Percentiles rank a stretch among this genome's conserved stretches.
Evolutionary conservation across 2,888 invertebrate genomes (phyloP).

Genomic region (Rugalucina vietnamica): DNA sequence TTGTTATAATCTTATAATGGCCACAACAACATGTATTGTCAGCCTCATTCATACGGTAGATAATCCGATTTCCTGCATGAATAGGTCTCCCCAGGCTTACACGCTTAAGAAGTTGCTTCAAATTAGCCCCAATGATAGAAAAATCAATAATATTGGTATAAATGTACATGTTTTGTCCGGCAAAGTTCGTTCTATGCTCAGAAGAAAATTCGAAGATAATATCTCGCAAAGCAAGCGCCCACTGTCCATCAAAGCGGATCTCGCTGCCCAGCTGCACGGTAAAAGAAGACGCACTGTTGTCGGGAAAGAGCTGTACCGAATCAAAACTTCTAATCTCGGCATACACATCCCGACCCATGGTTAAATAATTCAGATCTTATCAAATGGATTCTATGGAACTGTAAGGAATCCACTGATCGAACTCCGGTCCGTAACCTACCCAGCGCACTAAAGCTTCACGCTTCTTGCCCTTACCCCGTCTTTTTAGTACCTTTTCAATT

Average conservation of each 20-base stretch:
- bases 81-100: neutral
- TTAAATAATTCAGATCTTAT: neutral
- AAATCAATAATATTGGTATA: conserved; percentile 3
- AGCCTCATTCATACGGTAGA: neutral
- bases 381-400: neutral
- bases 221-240: neutral
- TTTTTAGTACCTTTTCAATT: neutral
- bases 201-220: neutral
- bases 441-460: neutral
- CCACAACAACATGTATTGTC: neutral
- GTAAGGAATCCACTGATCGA: neutral
- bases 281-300: neutral
- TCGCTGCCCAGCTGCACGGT: neutral
- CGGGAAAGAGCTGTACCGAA: neutral
- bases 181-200: neutral
- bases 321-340: neutral
- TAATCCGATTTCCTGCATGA: neutral
- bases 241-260: neutral
- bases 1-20: neutral
- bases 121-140: too few relatives aligned
- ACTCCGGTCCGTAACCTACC: neutral
- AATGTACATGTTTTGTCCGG: neutral
- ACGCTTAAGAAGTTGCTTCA: neutral
- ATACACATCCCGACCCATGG: neutral
- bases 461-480: neutral